These are phyloP conservation scores for Suillia variegata DNA, from an alignment of 2,888 invertebrate genomes.

Conservation along the genomic window DNA sequence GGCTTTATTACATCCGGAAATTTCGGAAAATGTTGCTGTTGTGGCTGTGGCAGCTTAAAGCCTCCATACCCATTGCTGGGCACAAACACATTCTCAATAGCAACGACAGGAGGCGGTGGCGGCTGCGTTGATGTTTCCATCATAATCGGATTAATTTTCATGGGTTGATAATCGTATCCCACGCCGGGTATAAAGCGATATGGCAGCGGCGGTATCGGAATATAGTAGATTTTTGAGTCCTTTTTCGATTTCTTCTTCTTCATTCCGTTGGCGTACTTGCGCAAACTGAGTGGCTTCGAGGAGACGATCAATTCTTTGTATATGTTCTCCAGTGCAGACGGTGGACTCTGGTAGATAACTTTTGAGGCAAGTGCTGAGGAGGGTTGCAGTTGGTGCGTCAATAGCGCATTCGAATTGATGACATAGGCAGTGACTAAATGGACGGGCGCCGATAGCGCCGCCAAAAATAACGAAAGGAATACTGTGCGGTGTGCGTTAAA, in stretches of 20 bases:
- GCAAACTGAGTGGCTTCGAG: slow-evolving; percentile 52
- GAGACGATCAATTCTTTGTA: slow-evolving; percentile 54
- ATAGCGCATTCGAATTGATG: slow-evolving; percentile 1
- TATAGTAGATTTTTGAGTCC: slow-evolving; percentile 86
- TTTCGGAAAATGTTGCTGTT: slow-evolving; percentile 10
- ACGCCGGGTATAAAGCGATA: slow-evolving; percentile 85
- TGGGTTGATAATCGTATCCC: slow-evolving; percentile 83
- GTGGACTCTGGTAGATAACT: slow-evolving; percentile 51
- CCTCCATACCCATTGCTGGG: slow-evolving; percentile 11
- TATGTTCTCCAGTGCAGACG: slow-evolving; percentile 46
- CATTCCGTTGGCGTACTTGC: slow-evolving; percentile 50
- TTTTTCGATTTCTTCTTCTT: slow-evolving; percentile 58
- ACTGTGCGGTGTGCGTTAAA: slow-evolving; percentile 3
- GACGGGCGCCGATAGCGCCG: slow-evolving; percentile 10
- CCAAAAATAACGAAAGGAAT: slow-evolving; percentile 13
- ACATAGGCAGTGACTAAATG: slow-evolving; percentile 29
- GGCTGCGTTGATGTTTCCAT: slow-evolving; percentile 25
- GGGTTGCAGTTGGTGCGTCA: background rate
- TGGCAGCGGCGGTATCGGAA: slow-evolving; percentile 81
- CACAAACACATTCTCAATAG: slow-evolving; percentile 3
- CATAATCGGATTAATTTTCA: slow-evolving; percentile 56
- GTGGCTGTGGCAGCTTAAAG: slow-evolving; percentile 17
- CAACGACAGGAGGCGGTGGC: slow-evolving; percentile 15
- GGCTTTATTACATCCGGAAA: background rate
- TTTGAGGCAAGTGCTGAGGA: slow-evolving; percentile 34